A percentile compares a stretch with the other conserved stretches of the same genome.
Evolutionary conservation across 2,113 vertebrate species (phyloP).

Genomic region (Eptesicus fuscus): DNA sequence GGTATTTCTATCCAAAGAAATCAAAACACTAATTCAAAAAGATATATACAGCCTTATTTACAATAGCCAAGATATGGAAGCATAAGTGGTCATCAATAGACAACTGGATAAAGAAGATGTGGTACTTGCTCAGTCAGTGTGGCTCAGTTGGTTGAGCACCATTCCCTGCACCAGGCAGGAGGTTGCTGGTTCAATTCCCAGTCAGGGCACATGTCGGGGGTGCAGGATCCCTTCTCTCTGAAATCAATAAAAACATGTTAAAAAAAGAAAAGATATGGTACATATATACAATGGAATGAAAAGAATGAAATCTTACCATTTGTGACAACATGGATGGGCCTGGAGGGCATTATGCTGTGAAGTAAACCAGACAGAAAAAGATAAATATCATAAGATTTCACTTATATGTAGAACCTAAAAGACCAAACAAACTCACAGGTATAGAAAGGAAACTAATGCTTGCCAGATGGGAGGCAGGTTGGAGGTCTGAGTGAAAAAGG

Average conservation of each 20-base stretch:
- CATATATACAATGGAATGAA: no score
- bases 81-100: not conserved
- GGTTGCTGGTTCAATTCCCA: not conserved
- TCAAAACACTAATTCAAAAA: not conserved
- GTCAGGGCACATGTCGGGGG: not conserved
- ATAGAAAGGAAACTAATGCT: no score
- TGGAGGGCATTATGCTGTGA: not conserved
- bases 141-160: not conserved
- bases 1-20: not conserved
- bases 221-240: not conserved
- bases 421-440: not conserved
- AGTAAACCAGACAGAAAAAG: not conserved
- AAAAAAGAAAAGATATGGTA: not conserved
- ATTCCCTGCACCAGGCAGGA: not conserved
- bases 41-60: not conserved
- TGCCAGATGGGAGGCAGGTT: not conserved
- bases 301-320: not conserved
- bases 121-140: not conserved
- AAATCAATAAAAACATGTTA: not conserved
- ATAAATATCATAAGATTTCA: not conserved
- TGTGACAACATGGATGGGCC: not conserved
- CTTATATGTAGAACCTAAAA: not conserved
- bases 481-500: not conserved
- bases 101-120: not conserved
- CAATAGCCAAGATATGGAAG: not conserved